Evolutionary conservation across 2,797 vertebrate species (phyloP), one percentile per base, ranked within the genome.

Genomic region (Telmatherina bonti): DNA sequence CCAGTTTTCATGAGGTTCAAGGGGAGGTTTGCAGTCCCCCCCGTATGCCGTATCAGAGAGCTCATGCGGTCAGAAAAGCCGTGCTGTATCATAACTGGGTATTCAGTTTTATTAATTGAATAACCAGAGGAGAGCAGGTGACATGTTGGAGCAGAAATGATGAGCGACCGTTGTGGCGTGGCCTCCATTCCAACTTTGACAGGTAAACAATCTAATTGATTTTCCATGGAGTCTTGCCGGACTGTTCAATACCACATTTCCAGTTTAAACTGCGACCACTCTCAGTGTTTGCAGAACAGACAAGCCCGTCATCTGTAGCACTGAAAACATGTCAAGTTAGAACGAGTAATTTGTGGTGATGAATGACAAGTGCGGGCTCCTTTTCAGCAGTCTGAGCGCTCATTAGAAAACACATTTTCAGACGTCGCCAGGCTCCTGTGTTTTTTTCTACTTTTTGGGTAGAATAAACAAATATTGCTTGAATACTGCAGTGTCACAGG

Each of bases 331-430:
- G 93, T 94, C 93, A 94, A 91, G 89, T 91, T 88, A 79, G 89
- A 90, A 91, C 86, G 81, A 91, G 92, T 93, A 92, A 94, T 95
- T 94, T 94, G 89, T 78, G 91, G 89, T 93, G 93, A 94, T 95
- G 93, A 95, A 93, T 94, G 94, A 95, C 94, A 94, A 93, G 91
- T 90, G 85, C 88, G 86, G 91, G 88, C 91, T 93, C 92, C 88
- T 91, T 93, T 93, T 93, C 91, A 88, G 88, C 91, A 92, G 91
- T 90, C 88, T 86, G 90, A 88, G 88, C 82, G 86, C 93, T 95
- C 93, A 94, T 95, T 95, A 95, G 93, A 94, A 95, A 93, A 93
- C 91, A 93, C 88, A 91, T 92, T 94, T 93, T 93, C 92, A 92
- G 90, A 93, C 93, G 93, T 94, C 93, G 89, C 89, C 76, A 72